These are phyloP conservation scores for Mythimna loreyi DNA, from an alignment of 2,888 invertebrate genomes.

Conservation along the genomic window DNA sequence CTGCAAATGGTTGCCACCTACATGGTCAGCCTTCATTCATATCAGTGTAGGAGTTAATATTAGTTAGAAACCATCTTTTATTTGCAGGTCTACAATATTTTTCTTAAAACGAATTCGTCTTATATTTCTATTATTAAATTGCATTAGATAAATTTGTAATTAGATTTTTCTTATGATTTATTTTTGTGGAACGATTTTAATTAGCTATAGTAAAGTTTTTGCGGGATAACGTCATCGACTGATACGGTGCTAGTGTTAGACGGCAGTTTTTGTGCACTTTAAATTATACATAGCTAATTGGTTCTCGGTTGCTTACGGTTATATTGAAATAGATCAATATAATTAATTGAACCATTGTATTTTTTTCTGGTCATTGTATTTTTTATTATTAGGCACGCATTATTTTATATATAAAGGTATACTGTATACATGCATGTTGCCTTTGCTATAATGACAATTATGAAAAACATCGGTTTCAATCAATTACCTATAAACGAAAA, in stretches of 20 bases:
- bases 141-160: constrained; percentile 30
- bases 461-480: background rate
- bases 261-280: constrained; percentile 30
- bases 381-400: background rate
- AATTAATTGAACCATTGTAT: constrained; percentile 1
- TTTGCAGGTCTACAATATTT: constrained; percentile 7
- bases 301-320: constrained; percentile 23
- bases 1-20: constrained; percentile 60
- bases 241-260: background rate
- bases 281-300: constrained; percentile 43
- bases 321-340: constrained; percentile 26
- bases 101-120: background rate
- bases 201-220: constrained; percentile 44
- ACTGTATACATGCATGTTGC: background rate
- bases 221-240: constrained; percentile 37
- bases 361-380: background rate
- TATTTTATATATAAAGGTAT: too few relatives aligned
- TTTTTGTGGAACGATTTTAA: constrained; percentile 43
- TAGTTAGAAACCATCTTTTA: constrained; percentile 22
- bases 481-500: background rate
- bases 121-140: constrained; percentile 3
- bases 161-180: constrained; percentile 20
- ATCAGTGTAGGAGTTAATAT: constrained; percentile 68
- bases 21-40: constrained; percentile 57
- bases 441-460: background rate